Percentiles rank a stretch among this genome's conserved stretches.
These are phyloP conservation scores for Silurus meridionalis DNA, from an alignment of 2,113 vertebrate genomes.

Conservation along the genomic window DNA sequence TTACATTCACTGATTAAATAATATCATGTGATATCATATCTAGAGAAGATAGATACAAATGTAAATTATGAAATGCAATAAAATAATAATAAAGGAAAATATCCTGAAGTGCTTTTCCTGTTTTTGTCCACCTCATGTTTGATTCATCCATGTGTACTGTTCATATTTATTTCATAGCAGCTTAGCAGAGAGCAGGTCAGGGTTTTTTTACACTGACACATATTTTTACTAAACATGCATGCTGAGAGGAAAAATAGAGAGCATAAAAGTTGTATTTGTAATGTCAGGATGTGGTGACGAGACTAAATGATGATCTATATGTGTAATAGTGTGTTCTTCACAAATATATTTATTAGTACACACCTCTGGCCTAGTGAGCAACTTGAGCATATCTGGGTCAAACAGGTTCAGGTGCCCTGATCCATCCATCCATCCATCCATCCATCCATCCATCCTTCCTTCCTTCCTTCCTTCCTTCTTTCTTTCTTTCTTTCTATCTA, in stretches of 20 bases:
- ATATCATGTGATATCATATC: not conserved
- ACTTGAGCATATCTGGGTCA: conserved; percentile 58
- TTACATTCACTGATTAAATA: not conserved
- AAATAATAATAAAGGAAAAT: not conserved
- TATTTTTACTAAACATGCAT: not conserved
- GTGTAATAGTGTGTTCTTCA: not conserved
- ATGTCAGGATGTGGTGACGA: not conserved
- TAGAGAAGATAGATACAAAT: not conserved
- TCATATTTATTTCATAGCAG: not conserved
- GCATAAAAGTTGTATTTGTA: not conserved
- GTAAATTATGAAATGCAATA: not conserved
- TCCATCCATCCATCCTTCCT: not conserved
- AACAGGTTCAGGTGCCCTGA: conserved; percentile 11
- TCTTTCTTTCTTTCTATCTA: not conserved
- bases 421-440: not conserved
- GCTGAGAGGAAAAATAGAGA: not conserved
- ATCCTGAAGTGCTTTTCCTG: not conserved
- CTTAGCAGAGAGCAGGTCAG: not conserved
- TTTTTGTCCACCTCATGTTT: not conserved
- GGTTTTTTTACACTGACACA: not conserved
- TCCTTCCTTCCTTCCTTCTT: not conserved
- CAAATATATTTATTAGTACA: not conserved
- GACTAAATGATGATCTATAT: not conserved
- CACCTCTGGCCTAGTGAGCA: conserved; percentile 10
- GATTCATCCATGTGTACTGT: not conserved